Base-by-base conservation (phyloP, 2,797 vertebrate genomes). In the Anas bernieri region DNA sequence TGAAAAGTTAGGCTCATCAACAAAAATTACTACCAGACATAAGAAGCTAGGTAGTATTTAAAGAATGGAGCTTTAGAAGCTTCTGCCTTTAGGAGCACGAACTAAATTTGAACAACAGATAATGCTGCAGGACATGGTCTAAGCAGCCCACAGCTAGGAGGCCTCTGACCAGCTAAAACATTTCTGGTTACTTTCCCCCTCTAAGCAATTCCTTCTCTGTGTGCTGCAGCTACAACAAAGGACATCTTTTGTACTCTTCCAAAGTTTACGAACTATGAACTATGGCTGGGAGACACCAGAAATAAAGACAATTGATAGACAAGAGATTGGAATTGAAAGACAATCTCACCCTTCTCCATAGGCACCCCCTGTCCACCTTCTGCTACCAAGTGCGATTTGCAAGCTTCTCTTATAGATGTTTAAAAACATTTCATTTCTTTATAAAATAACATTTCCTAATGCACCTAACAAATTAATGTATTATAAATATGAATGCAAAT, bases 391-490 rank as follows among this genome's bases (percentile, higher is more conserved):
- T 22, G 52, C 31, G 58, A 12, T 22, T 7, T 30, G 50, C 11
- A 4, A 35, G 16, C 46, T 17, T 35, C 82, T 61, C 79, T 7
- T 25, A 5, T 9, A 17, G 62, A 31, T 41, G 3, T 2, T 6
- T 9, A 30, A 55, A 25, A 41, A 39, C 26, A 3, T 35, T 41
- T 39, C 59, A 30, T 16, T 54, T 43, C 56, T 30, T 43, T 17
- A 62, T 26, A 26, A 54, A 46, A 50, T 30, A 72, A 17, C 17
- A 3, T 13, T 75, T 58, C 63, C 79, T 35, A 56, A 31, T 3
- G 55, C 21, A 92, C 88, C 83, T 85, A 97, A 67, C 26, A 87
- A 46, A 66, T 81, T 31, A 81, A 39, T 79, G 76, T 31, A n/a
- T 68, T 68, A 61, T n/a, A 85, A 45, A 83, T 77, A 72, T 68